phyloP scores from a whole-genome alignment of 1,140 invertebrate species.

The Drosophila ambigua region DNA sequence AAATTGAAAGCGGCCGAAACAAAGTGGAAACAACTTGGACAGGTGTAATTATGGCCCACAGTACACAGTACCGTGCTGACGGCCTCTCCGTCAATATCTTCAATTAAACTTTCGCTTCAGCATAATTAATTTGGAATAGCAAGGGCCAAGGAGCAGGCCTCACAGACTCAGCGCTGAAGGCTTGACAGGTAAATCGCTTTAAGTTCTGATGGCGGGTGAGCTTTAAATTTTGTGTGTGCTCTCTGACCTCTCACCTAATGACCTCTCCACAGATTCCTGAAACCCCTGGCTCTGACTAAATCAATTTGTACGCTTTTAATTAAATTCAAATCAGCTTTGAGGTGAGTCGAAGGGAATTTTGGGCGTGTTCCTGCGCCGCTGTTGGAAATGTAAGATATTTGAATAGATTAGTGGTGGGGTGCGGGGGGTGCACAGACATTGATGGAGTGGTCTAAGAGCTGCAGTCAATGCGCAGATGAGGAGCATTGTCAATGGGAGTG shows the following conservation, averaged over 20 bases:
- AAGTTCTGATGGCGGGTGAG: background rate
- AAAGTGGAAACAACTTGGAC: slow-evolving; percentile 64
- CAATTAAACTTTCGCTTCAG: slow-evolving; percentile 76
- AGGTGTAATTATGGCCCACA: slow-evolving; percentile 72
- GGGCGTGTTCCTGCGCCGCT: slow-evolving; percentile 6
- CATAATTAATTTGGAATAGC: slow-evolving; percentile 68
- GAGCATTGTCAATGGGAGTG: background rate
- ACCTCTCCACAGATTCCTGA: slow-evolving; percentile 22
- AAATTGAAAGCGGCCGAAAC: slow-evolving; percentile 67
- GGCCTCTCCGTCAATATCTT: slow-evolving; percentile 60
- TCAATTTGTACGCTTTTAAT: slow-evolving; percentile 80
- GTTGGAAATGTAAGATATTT: slow-evolving; percentile 50
- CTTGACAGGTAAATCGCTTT: slow-evolving; percentile 11
- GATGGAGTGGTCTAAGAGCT: no score
- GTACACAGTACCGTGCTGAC: slow-evolving; percentile 1
- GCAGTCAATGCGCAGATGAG: no score
- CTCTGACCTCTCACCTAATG: slow-evolving; percentile 38
- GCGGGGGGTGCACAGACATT: no score
- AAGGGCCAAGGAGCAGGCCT: background rate
- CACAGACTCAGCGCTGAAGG: slow-evolving; percentile 7
- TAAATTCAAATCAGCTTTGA: slow-evolving; percentile 75
- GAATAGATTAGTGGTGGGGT: slow-evolving; percentile 39
- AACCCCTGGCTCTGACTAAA: slow-evolving; percentile 53
- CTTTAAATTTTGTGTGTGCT: slow-evolving; percentile 43
- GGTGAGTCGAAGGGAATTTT: slow-evolving; percentile 6